Percentiles rank a stretch among this genome's conserved stretches.
Evolutionary conservation across 2,113 vertebrate genomes (phyloP).

Genomic region (Mormyrus lacerda): DNA sequence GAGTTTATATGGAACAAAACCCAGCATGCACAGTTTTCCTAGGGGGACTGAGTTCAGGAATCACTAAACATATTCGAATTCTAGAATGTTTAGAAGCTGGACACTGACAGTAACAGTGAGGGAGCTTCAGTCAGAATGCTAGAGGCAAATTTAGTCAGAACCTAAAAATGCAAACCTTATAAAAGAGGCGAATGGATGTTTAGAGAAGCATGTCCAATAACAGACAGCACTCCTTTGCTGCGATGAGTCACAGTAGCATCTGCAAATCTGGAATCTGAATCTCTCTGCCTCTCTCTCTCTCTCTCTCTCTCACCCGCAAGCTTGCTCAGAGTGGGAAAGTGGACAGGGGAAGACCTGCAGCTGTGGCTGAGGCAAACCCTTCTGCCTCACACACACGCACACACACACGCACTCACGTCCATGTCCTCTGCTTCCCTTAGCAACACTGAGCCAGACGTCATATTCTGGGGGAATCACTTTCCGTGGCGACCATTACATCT

Average conservation of each 20-base stretch:
- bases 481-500: constrained; percentile 1
- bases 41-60: background rate
- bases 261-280: constrained; percentile 8
- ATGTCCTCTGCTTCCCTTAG: background rate
- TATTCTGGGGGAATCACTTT: constrained; percentile 18
- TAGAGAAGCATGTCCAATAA: background rate
- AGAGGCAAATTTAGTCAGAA: background rate
- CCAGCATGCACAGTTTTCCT: background rate
- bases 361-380: background rate
- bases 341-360: constrained; percentile 19
- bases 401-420: background rate
- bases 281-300: background rate
- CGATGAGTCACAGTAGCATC: constrained; percentile 12
- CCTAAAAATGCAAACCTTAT: background rate
- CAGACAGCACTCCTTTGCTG: background rate
- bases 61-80: background rate
- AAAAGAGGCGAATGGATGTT: background rate
- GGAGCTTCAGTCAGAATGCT: background rate
- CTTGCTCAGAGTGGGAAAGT: background rate
- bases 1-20: background rate
- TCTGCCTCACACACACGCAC: background rate
- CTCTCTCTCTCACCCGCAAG: background rate
- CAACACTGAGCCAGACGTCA: constrained; percentile 8
- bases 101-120: background rate
- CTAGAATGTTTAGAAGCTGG: constrained; percentile 7